A percentile compares a stretch with the other conserved stretches of the same genome.
phyloP scores from a whole-genome alignment of 2,888 invertebrate genomes.

The Tetropium fuscum region DNA sequence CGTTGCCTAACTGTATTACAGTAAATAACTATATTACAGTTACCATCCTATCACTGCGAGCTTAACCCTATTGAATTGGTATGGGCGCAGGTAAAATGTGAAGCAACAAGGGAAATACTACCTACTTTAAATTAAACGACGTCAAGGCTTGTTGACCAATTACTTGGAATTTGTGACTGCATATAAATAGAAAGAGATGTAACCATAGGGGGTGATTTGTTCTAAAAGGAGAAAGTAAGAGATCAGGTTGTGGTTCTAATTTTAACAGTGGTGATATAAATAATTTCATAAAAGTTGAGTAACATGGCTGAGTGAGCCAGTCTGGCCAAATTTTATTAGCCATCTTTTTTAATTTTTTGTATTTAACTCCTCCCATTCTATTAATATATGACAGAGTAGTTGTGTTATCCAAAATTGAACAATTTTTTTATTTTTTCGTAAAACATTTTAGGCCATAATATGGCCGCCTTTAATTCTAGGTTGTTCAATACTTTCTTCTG shows the following conservation, averaged over 20 bases:
- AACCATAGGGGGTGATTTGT: not conserved
- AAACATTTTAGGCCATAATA: not conserved
- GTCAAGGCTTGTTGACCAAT: too few relatives aligned
- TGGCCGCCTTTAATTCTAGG: not conserved
- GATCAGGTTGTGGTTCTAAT: not conserved
- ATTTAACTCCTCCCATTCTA: constrained; percentile 3
- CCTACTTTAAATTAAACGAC: too few relatives aligned
- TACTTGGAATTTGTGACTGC: too few relatives aligned
- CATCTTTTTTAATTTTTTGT: not conserved
- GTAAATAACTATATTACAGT: too few relatives aligned
- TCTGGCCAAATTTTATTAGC: not conserved
- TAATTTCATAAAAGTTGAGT: not conserved
- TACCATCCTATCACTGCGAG: too few relatives aligned
- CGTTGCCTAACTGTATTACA: too few relatives aligned
- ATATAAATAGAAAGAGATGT: too few relatives aligned
- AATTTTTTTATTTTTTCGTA: not conserved
- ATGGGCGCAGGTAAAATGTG: too few relatives aligned
- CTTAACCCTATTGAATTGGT: too few relatives aligned
- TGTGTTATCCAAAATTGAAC: not conserved
- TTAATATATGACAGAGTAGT: not conserved
- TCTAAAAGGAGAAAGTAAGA: not conserved
- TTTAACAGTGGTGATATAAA: not conserved
- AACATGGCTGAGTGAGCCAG: constrained; percentile 2
- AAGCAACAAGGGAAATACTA: too few relatives aligned
- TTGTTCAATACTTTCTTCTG: not conserved